phyloP scores from a whole-genome alignment of 2,113 vertebrate species.

The Labeo rohita region DNA sequence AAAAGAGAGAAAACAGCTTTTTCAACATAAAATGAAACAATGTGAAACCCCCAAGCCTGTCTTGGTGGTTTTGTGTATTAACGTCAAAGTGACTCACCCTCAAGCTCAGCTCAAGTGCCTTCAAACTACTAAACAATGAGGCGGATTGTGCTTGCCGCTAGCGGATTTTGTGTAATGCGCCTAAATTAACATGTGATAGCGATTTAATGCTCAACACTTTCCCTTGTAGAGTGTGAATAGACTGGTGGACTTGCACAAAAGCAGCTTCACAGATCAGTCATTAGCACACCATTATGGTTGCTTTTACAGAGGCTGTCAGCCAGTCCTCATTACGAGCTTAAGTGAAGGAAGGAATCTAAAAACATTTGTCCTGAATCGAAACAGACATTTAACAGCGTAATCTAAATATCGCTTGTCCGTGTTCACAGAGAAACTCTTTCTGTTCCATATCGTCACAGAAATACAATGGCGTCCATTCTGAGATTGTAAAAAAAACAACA shows the following conservation, averaged over 20 bases:
- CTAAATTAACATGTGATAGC: constrained; percentile 72
- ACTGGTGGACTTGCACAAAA: constrained; percentile 16
- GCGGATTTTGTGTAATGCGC: constrained; percentile 66
- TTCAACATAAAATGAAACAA: neutral
- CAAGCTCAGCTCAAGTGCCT: constrained; percentile 65
- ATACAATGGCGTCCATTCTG: neutral
- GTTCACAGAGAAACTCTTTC: neutral
- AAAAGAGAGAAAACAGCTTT: neutral
- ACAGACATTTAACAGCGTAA: neutral
- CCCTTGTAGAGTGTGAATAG: constrained; percentile 40
- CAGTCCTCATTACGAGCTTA: neutral
- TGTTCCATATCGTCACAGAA: neutral
- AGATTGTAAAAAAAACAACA: neutral
- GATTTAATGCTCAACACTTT: constrained; percentile 64
- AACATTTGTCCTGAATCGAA: neutral
- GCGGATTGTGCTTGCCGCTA: constrained; percentile 58
- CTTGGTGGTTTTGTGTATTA: constrained; percentile 62
- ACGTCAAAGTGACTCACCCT: constrained; percentile 70
- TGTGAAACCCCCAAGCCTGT: constrained; percentile 51
- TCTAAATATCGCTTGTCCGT: neutral
- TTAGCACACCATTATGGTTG: constrained; percentile 34
- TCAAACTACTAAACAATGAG: constrained; percentile 63
- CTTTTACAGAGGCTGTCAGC: constrained; percentile 13
- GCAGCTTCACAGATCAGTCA: constrained; percentile 27
- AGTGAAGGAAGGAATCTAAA: constrained; percentile 18